Base-by-base conservation (phyloP, 2,888 invertebrate genomes). In the Trichogramma evanescens region DNA sequence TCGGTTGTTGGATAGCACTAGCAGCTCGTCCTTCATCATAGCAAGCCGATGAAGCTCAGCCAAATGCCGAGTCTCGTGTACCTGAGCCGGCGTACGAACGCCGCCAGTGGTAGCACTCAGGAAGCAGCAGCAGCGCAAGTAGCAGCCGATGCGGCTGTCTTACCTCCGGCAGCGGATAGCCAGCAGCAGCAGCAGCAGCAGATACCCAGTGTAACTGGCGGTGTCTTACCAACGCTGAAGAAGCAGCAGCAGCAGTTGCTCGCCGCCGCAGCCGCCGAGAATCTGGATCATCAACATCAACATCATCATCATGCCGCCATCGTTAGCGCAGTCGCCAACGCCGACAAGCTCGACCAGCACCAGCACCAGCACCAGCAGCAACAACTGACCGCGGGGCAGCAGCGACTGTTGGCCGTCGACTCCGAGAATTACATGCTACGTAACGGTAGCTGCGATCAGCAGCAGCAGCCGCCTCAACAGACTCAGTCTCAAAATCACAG, bases 391-490 rank as follows among this genome's bases (percentile, higher is more conserved):
- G 26, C 9, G 50, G 7, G 49, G 26, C 8, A 38, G 55, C 39
- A 67, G 61, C 72, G 74, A 63, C 70, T 73, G 63, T 63, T 72
- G 66, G 73, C 71, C 61, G 78, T 72, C 26, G 78, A 76, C 67
- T 71, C 73, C 68, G 76, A 77, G 65, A 77, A 77, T 70, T 77
- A 77, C 67, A 77, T 77, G 77, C 73, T 77, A 4, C 72, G 77
- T 7, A 73, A 74, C 64, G 72, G 72, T 62, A 65, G 68, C 41
- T 52, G 40, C 4, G 8, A 50, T 10, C 44, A 45, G 42, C 54
- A 54, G 43, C 54, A 45, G 50, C 54, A 54, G 43, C 54, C 5
- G 50, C 60, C 50, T 49, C 58, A 54, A 57, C 26, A 26, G 26
- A 26, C 26, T 26, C 26, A 26, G 3, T 40, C 58, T 50, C 43